Base-by-base conservation (phyloP, 2,113 vertebrate species). In the Microcebus tavaratra region DNA sequence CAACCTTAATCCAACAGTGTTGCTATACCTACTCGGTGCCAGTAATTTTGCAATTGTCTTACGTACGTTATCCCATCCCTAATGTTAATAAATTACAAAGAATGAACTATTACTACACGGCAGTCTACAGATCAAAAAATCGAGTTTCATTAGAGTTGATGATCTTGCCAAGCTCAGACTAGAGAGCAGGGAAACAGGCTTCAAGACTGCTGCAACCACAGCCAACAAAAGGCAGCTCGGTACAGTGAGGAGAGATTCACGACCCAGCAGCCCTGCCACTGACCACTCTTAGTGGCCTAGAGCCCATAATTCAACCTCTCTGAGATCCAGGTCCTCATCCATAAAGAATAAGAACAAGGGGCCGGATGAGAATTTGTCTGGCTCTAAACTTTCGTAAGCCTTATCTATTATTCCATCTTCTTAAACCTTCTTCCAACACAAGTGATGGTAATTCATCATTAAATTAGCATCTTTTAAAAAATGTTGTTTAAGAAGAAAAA, bases 381-480 rank as follows among this genome's bases (percentile, higher is more conserved):
- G 13, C 34, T 79, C 55, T 63, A 57, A 82, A 86, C 90, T 68
- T 42, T 76, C 84, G 25, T 80, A 97, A 67, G 8, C 61, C 39
- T 70, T 88, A 85, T 91, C 94, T 96, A 8, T 95, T 97, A 96
- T 92, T 81, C 50, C 90, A 83, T 96, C 45, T 93, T 97, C 97
- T 97, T 96, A 94, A 96, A 94, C 59, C 7, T 57, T 96, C 87
- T 67, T 97, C 96, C 70, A 93, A 87, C 87, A 97, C 90, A 96
- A 98, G 96, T 73, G 84, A 87, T 70, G 90, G 63, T 90, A 94
- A 98, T 96, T 98, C 93, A 48, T 98, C 98, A 97, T 97, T 97
- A 97, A 97, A 97, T 98, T 97, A 97, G 94, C 89, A 78, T 88
- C 76, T 73, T n/a, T 36, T 82, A 63, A 63, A 97, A 95, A 10